These are phyloP conservation scores for Coreoperca whiteheadi DNA, from an alignment of 2,113 vertebrate genomes.

Conservation along the genomic window DNA sequence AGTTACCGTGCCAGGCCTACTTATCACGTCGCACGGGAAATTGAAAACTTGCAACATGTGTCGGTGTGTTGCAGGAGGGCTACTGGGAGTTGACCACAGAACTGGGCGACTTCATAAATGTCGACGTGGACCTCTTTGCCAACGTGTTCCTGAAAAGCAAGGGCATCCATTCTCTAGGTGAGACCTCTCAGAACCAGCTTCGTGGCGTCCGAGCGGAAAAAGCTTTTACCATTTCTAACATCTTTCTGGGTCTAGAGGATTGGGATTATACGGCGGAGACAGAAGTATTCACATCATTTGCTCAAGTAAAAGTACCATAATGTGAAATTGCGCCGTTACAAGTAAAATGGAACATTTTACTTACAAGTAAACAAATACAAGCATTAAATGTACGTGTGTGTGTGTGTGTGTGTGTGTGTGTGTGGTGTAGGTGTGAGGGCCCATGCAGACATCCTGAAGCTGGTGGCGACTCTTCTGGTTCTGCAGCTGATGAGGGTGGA, in stretches of 20 bases:
- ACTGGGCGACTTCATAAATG: conserved; percentile 80
- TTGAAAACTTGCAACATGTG: not conserved
- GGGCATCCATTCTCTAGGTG: conserved; percentile 88
- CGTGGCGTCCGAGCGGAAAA: not conserved
- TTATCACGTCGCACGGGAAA: not conserved
- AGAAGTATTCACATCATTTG: not conserved
- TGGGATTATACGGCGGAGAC: not conserved
- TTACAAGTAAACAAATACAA: not conserved
- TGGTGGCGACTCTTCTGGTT: conserved; percentile 88
- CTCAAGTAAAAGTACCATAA: not conserved
- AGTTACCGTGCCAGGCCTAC: too few relatives aligned
- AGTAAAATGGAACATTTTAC: not conserved
- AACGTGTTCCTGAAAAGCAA: conserved; percentile 85
- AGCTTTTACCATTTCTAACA: not conserved
- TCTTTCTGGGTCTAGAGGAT: not conserved
- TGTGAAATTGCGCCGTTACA: not conserved
- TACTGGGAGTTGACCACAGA: conserved; percentile 87
- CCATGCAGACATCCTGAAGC: conserved; percentile 81
- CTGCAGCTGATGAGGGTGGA: conserved; percentile 83
- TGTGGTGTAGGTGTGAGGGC: conserved; percentile 78
- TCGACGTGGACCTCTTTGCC: conserved; percentile 82
- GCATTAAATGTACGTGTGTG: not conserved
- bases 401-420: not conserved
- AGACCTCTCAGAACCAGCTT: conserved; percentile 8
- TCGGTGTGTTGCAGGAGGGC: conserved; percentile 83